Conservation (phyloP, 2,797 vertebrate genomes). For the Acanthiza pusilla region DNA sequence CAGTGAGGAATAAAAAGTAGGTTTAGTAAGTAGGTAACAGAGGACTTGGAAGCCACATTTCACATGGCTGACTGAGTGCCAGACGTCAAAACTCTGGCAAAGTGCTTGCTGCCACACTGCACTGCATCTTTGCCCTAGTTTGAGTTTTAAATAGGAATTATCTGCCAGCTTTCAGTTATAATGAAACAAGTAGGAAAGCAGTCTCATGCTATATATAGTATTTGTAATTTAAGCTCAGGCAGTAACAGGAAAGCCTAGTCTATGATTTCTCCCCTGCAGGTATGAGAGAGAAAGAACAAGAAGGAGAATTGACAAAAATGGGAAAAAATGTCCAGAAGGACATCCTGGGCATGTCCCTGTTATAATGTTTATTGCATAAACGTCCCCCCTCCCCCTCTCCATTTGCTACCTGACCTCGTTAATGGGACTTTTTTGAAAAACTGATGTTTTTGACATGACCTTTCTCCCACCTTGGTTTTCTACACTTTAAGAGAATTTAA, state of each 20-base stretch:
- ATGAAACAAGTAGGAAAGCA: not conserved
- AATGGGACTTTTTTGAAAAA: not conserved
- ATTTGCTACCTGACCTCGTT: not conserved
- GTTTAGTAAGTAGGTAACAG: not conserved
- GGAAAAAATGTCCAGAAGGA: not conserved
- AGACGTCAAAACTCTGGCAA: not conserved
- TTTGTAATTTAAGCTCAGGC: not conserved
- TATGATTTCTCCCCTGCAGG: not conserved
- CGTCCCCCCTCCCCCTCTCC: not conserved
- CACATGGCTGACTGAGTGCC: not conserved
- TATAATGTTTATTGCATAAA: not conserved
- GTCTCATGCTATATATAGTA: not conserved
- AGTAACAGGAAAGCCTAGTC: not conserved
- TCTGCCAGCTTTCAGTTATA: not conserved
- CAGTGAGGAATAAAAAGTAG: not conserved
- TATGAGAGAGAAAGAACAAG: not conserved
- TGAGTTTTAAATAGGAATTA: not conserved
- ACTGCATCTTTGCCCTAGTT: not conserved
- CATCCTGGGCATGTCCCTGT: not conserved
- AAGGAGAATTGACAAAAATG: not conserved
- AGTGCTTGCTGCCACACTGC: not conserved
- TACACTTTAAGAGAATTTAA: not conserved
- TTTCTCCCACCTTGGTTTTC: not conserved
- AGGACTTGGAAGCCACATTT: not conserved
- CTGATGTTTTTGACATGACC: not conserved